Evolutionary conservation across 2,113 vertebrate genomes (phyloP), one percentile per base, ranked within the genome.

Genomic region (Psephotus haematonotus): DNA sequence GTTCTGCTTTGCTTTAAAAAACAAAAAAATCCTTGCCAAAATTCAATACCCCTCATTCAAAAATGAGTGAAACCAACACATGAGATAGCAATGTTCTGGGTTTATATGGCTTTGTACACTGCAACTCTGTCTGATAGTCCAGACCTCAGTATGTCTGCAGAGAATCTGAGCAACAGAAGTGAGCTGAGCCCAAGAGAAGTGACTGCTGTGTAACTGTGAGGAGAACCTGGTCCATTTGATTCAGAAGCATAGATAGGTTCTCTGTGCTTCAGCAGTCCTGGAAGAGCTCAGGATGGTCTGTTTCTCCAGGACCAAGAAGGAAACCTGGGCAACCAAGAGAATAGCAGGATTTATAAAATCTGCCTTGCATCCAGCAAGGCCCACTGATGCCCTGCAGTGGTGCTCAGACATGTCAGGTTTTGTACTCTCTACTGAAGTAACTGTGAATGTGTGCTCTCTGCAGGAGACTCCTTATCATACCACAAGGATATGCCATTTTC

Each of bases 401-500:
- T 50, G 67, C 64, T 71, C 20, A 62, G 75, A 37, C 20, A 55
- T 44, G 4, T 50, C 8, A 92, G 25, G 10, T 8, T 55, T 25
- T 37, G 39, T 74, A 46, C 31, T 81, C 69, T n/a, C 46, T 64
- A 11, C 3, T 74, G 39, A 44, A 70, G 23, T 93, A 96, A 93
- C 39, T 64, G 22, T 80, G 77, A 83, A 15, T 1, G 0, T 77
- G 17, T 95, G 5, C n/a, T 87, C 72, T 68, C 84, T 77, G 41
- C 93, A 97, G 96, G 89, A 17, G 95, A 97, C 47, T 97, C 96
- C 22, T 75, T 92, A 14, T 82, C 71, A 0, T 25, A 39, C 33
- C 97, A 97, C 86, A 95, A 65, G 33, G 53, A 80, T 44, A 35
- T n/a, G 9, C 10, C 50, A 2, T 97, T 97, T 89, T 90, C 97